Evolutionary conservation across 64 coral and sea anemone species (phyloP).

Genomic region (Montipora cactus): DNA sequence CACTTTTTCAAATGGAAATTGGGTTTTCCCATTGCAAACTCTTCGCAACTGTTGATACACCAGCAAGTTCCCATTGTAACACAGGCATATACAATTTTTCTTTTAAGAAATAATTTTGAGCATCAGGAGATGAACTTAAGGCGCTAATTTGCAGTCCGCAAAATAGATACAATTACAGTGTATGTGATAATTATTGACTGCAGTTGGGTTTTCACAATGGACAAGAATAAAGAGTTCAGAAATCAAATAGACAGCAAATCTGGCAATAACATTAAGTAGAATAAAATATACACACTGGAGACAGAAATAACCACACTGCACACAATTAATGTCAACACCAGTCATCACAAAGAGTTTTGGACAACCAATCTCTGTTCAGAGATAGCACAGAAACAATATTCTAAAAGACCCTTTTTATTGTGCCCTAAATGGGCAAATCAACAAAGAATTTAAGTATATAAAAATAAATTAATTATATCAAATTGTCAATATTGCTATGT

Average conservation of each 20-base stretch:
- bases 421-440: conserved; percentile 41
- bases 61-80: too few relatives aligned
- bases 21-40: too few relatives aligned
- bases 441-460: conserved; percentile 7
- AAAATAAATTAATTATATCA: not conserved
- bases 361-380: conserved; percentile 46
- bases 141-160: too few relatives aligned
- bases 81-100: too few relatives aligned
- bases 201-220: not conserved
- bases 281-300: conserved; percentile 30
- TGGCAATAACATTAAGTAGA: not conserved
- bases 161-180: too few relatives aligned
- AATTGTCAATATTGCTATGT: not conserved
- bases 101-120: too few relatives aligned
- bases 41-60: too few relatives aligned
- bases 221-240: not conserved
- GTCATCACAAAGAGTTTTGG: conserved; percentile 12
- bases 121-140: too few relatives aligned
- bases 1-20: too few relatives aligned
- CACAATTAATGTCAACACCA: conserved; percentile 32
- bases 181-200: too few relatives aligned
- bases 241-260: not conserved
- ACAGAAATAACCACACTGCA: conserved; percentile 50
- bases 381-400: conserved; percentile 14
- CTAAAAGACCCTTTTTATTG: conserved; percentile 24